Percentiles rank a stretch among this genome's conserved stretches.
Conservation (phyloP, 2,113 vertebrate genomes). For the Microcebus tavaratra region DNA sequence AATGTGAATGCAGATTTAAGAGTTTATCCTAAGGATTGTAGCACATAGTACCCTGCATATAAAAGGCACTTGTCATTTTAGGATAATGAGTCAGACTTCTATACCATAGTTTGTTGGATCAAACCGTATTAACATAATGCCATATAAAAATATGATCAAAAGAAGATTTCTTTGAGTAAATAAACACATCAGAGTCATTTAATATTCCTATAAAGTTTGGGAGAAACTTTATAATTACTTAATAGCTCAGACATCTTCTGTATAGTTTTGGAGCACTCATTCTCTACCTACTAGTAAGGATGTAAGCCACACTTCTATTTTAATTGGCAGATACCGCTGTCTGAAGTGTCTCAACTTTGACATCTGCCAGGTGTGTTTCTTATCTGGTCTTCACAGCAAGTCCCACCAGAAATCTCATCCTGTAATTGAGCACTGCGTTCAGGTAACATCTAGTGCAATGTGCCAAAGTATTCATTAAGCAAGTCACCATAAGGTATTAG, state of each 20-base stretch:
- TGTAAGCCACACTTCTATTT: not conserved
- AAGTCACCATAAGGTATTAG: not conserved
- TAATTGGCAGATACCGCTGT: conserved; percentile 87
- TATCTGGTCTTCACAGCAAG: conserved; percentile 81
- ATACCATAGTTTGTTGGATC: not conserved
- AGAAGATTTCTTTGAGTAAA: not conserved
- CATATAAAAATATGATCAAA: not conserved
- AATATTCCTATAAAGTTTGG: not conserved
- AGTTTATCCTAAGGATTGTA: not conserved
- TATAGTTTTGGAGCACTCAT: not conserved
- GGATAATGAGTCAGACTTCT: not conserved
- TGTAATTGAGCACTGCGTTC: conserved; percentile 86
- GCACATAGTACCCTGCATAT: not conserved
- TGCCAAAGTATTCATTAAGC: not conserved
- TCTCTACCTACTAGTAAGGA: not conserved
- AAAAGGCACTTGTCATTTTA: not conserved
- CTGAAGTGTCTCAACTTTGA: conserved; percentile 91
- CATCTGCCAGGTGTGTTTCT: conserved; percentile 91
- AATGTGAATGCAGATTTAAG: not conserved
- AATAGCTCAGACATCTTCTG: not conserved
- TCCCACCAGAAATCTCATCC: conserved; percentile 88
- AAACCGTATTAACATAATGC: not conserved
- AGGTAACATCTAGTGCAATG: conserved; percentile 79
- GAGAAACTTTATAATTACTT: not conserved
- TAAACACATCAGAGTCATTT: not conserved